Percentiles rank a stretch among this genome's conserved stretches.
phyloP scores from a whole-genome alignment of 92 coral and sea anemone species.

The Zoanthus gigantus region DNA sequence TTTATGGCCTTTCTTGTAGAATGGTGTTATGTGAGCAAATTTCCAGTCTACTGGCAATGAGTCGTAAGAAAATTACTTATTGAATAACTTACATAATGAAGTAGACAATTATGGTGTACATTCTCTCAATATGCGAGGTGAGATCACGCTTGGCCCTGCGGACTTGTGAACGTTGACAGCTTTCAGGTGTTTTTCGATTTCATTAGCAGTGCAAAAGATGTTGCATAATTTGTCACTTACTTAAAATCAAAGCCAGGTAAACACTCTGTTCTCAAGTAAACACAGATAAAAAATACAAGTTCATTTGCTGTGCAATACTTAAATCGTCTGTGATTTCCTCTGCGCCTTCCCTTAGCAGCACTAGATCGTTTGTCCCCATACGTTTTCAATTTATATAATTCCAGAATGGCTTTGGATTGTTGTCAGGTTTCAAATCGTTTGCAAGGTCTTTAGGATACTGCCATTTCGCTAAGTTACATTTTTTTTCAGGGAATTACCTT shows the following conservation, averaged over 20 bases:
- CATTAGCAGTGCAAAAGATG: conserved; percentile 50
- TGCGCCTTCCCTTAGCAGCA: conserved; percentile 46
- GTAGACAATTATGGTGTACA: conserved; percentile 54
- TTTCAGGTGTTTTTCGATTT: conserved; percentile 53
- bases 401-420: conserved; percentile 68
- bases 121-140: conserved; percentile 53
- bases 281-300: conserved; percentile 53
- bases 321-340: conserved; percentile 41
- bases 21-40: not conserved
- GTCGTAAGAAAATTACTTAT: conserved; percentile 33
- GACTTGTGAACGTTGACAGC: conserved; percentile 53
- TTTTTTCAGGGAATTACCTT: conserved; percentile 35
- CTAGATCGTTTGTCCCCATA: conserved; percentile 54
- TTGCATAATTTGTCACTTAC: conserved; percentile 31
- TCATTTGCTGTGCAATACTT: conserved; percentile 54
- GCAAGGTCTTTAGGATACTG: conserved; percentile 42
- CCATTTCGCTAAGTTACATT: conserved; percentile 58
- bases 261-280: conserved; percentile 40
- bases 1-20: not conserved
- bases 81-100: conserved; percentile 46
- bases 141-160: conserved; percentile 54
- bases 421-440: conserved; percentile 33
- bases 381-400: conserved; percentile 53
- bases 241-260: conserved; percentile 25
- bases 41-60: conserved; percentile 1